Conservation (phyloP, 2,888 invertebrate species). For the Melinaea marsaeus region DNA sequence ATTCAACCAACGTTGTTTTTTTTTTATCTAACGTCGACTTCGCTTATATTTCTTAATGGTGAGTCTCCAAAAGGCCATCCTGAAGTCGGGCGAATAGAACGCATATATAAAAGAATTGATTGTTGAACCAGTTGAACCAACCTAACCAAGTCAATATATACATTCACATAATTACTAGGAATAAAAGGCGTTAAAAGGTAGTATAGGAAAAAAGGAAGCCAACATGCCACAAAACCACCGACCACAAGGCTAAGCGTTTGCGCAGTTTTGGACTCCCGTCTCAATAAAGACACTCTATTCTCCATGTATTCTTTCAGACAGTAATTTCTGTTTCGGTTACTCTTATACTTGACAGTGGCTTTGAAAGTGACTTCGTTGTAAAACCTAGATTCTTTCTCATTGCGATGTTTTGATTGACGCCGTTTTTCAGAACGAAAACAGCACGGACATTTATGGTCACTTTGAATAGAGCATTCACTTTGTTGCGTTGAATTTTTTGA, state of each 20-base stretch:
- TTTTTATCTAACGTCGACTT: constrained; percentile 34
- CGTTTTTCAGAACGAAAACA: constrained; percentile 62
- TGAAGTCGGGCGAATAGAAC: constrained; percentile 91
- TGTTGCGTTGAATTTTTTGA: constrained; percentile 58
- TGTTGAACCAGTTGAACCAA: constrained; percentile 93
- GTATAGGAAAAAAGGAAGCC: constrained; percentile 92
- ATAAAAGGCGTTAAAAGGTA: constrained; percentile 90
- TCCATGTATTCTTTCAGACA: constrained; percentile 76
- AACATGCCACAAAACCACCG: constrained; percentile 91
- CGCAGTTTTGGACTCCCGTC: constrained; percentile 91
- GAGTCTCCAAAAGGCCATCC: constrained; percentile 90
- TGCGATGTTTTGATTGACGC: constrained; percentile 48
- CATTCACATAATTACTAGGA: constrained; percentile 80
- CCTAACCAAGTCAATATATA: constrained; percentile 91
- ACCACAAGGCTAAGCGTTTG: constrained; percentile 92
- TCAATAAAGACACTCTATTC: constrained; percentile 81
- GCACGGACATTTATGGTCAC: constrained; percentile 65
- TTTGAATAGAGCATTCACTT: constrained; percentile 59
- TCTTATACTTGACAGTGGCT: constrained; percentile 66
- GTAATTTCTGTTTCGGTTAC: constrained; percentile 66
- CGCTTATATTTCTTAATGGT: constrained; percentile 83
- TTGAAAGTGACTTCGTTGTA: constrained; percentile 68
- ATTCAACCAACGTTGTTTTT: not conserved
- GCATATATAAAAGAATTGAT: constrained; percentile 95
- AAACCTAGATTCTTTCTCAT: constrained; percentile 58